Base-by-base conservation (phyloP, 2,888 invertebrate genomes). In the Lepidocyrtinus sp. region DNA sequence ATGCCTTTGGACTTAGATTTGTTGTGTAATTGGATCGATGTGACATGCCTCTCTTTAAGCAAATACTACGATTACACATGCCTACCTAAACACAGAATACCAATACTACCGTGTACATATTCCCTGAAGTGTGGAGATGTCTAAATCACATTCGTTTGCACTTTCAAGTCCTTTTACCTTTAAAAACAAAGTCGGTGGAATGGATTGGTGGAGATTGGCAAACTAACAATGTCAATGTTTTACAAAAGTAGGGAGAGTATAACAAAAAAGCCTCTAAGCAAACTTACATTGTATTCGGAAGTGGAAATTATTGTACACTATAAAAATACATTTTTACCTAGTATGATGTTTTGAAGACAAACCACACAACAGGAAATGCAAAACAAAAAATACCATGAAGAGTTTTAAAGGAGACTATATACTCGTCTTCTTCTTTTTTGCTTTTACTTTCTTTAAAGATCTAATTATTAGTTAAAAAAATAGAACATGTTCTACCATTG, bases 21-120 rank as follows among this genome's bases (percentile, higher is more conserved):
- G 65, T 67, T 75, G 67, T 67, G 75, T 75, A 75, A 62, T 68
- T 62, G 69, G 62, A 75, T 75, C 75, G 69, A 75, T 75, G 75
- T 75, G 69, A 75, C 50, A 62, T 67, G 50, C 24, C 50, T 62
- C 68, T 75, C 59, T 59, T 59, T 59, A 59, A 59, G 21, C 59
- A 69, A 62, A 69, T 61, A 75, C 26, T 17, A n/a, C n/a, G n/a
- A 24, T 25, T 68, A 68, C 50, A 55, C n/a, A 68, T 21, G 55
- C 55, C 55, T n/a, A 55, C 9, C n/a, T 55, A 45, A 67, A 46
- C 21, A 67, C 27, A 46, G 59, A 59, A 59, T 59, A 21, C 21
- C 59, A n/a, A n/a, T 59, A 59, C 59, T 59, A 19, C 55, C 5
- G 15, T n/a, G 50, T 59, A 59, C 59, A 59, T 59, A 59, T 59